These are phyloP conservation scores for Xiphorhynchus erythropygius DNA, from an alignment of 2,797 vertebrate species.

Conservation along the genomic window DNA sequence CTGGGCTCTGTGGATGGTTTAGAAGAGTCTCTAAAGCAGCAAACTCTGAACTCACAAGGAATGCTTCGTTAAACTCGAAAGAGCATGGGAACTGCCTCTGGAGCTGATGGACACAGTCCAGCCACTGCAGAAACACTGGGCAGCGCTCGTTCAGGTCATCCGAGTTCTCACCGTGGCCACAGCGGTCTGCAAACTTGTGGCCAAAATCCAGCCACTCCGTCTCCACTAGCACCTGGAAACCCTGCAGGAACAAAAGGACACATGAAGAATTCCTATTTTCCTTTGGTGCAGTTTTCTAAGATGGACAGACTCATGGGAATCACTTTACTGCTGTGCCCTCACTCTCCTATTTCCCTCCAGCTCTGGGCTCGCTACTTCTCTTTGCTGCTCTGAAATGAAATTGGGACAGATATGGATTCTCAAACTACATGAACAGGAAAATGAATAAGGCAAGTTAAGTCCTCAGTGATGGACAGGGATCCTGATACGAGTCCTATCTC, in stretches of 20 bases:
- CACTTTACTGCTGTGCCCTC: neutral
- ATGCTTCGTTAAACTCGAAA: conserved; percentile 98
- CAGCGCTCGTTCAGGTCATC: conserved; percentile 97
- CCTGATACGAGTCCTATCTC: neutral
- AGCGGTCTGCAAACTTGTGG: conserved; percentile 97
- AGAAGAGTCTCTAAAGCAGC: neutral
- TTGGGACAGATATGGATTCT: neutral
- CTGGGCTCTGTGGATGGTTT: neutral
- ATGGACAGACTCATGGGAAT: neutral
- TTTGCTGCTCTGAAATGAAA: neutral
- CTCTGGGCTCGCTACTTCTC: neutral
- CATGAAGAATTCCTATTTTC: neutral
- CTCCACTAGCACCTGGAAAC: conserved; percentile 97
- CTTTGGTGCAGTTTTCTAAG: neutral
- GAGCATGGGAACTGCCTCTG: conserved; percentile 99
- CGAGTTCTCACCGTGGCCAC: conserved; percentile 94
- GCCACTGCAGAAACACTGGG: conserved; percentile 97
- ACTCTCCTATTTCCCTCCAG: neutral
- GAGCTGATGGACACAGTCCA: conserved; percentile 97
- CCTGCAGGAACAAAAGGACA: conserved; percentile 70
- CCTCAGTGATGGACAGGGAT: neutral
- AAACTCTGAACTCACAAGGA: conserved; percentile 85
- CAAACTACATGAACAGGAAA: neutral
- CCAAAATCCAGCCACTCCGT: conserved; percentile 98
- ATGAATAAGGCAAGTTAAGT: neutral